Percentiles rank a stretch among this genome's conserved stretches.
phyloP scores from a whole-genome alignment of 2,888 invertebrate species.

The Petrolisthes cinctipes region DNA sequence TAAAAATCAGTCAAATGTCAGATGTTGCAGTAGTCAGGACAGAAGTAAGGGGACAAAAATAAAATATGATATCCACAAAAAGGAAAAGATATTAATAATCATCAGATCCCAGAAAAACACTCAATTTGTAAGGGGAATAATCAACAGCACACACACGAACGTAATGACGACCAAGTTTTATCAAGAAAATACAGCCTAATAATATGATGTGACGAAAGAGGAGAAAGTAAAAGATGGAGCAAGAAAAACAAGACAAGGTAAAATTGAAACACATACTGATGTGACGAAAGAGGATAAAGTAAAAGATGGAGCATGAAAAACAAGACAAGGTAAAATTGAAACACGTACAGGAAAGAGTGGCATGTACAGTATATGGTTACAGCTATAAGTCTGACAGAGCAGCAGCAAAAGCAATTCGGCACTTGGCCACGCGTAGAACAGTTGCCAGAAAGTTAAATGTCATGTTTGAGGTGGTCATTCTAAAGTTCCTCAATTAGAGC shows the following conservation, averaged over 20 bases:
- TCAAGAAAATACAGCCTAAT: too few relatives aligned
- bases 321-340: neutral
- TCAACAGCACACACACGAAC: neutral
- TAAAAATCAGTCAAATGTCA: too few relatives aligned
- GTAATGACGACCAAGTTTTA: too few relatives aligned
- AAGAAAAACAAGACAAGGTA: neutral
- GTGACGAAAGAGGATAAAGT: neutral
- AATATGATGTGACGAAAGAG: too few relatives aligned
- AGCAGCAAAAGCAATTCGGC: constrained; percentile 33
- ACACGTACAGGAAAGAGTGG: constrained; percentile 2
- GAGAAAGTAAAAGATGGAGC: neutral
- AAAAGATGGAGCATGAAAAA: neutral
- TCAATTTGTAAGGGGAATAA: constrained; percentile 11
- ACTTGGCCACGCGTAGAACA: constrained; percentile 37
- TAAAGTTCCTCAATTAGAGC: neutral
- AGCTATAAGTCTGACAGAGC: constrained; percentile 32
- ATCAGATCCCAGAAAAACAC: neutral
- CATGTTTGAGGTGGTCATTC: constrained; percentile 2
- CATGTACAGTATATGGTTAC: constrained; percentile 39
- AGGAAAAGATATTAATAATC: too few relatives aligned
- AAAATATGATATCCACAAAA: too few relatives aligned
- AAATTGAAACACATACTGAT: neutral
- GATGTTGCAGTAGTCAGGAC: too few relatives aligned
- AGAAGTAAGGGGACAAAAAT: too few relatives aligned
- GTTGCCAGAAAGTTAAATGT: constrained; percentile 48